Conservation (phyloP, 2,113 vertebrate species). For the Paraplagusia blochii region DNA sequence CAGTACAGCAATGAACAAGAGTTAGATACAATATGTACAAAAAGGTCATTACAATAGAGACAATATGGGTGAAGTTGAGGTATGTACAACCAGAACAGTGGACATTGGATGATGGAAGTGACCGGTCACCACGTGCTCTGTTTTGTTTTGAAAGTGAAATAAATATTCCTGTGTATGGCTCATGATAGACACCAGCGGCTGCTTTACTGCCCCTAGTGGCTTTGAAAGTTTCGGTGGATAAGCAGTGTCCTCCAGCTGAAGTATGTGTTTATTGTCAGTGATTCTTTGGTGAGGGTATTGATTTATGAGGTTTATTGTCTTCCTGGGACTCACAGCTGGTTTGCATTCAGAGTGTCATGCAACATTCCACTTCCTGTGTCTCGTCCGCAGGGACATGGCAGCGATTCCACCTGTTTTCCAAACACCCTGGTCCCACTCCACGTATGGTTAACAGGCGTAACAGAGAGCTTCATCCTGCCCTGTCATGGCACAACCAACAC, state of each 20-base stretch:
- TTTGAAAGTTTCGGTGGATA: constrained; percentile 54
- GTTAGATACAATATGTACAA: too few species aligned
- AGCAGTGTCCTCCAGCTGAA: constrained; percentile 62
- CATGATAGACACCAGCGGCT: constrained; percentile 52
- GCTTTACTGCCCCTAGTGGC: constrained; percentile 41
- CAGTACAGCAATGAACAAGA: too few species aligned
- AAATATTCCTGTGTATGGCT: constrained; percentile 28
- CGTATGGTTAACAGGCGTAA: constrained; percentile 19
- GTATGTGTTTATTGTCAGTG: constrained; percentile 69
- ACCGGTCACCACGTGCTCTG: constrained; percentile 34
- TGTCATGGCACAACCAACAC: not conserved
- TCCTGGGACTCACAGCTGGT: constrained; percentile 59
- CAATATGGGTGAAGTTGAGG: too few species aligned
- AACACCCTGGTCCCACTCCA: constrained; percentile 10
- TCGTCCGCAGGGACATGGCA: constrained; percentile 38
- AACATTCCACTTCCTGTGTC: constrained; percentile 61
- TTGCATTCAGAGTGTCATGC: constrained; percentile 54
- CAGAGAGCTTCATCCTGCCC: constrained; percentile 6
- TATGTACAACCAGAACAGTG: too few species aligned
- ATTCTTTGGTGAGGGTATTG: constrained; percentile 53
- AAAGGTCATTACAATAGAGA: too few species aligned
- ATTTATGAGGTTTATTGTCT: constrained; percentile 64
- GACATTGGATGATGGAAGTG: too few species aligned
- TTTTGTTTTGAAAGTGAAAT: constrained; percentile 51
- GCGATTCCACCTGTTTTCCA: constrained; percentile 33